A percentile compares a stretch with the other conserved stretches of the same genome.
Evolutionary conservation across 2,797 vertebrate species (phyloP).

Genomic region (Neopelma chrysocephalum): DNA sequence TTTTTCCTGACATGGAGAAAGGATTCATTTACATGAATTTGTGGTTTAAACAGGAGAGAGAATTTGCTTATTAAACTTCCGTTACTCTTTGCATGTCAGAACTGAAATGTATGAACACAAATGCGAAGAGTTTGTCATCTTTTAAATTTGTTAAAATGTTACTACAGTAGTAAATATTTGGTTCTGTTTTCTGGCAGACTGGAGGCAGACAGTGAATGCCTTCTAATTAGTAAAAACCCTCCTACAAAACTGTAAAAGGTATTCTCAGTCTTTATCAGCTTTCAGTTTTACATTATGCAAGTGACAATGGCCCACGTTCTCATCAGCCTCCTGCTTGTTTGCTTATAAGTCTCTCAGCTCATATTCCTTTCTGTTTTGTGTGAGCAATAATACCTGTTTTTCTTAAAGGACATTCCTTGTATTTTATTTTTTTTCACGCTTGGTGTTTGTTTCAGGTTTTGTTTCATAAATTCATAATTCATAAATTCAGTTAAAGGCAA

Average conservation of each 20-base stretch:
- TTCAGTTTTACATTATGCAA: not conserved
- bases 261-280: not conserved
- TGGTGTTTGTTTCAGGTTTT: not conserved
- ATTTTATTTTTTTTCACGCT: not conserved
- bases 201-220: not conserved
- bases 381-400: not conserved
- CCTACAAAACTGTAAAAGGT: conserved; percentile 5
- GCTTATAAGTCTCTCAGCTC: not conserved
- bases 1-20: not conserved
- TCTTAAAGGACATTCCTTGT: not conserved
- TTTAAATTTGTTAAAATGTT: not conserved
- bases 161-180: conserved; percentile 9
- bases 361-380: not conserved
- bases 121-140: not conserved
- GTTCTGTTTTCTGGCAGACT: not conserved
- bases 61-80: not conserved
- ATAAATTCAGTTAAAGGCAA: not conserved
- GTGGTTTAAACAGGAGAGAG: not conserved
- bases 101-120: not conserved
- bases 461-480: not conserved
- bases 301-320: not conserved
- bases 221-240: not conserved
- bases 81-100: not conserved
- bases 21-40: not conserved
- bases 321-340: not conserved